phyloP scores from a whole-genome alignment of 2,113 vertebrate species.

The Thalassoma bifasciatum region DNA sequence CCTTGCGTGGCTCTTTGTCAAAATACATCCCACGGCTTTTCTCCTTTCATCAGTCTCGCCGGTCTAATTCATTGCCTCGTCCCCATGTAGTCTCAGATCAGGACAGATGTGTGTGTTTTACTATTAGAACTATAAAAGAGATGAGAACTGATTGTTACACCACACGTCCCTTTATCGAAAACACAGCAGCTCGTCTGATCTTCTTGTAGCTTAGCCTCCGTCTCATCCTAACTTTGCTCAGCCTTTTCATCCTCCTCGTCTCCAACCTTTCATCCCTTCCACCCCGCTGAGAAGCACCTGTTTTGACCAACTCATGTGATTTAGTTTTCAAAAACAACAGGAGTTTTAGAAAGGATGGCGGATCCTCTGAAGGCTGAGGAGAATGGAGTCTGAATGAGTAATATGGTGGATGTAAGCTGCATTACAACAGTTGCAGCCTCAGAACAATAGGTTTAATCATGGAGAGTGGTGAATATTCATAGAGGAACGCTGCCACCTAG shows the following conservation, averaged over 20 bases:
- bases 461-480: conserved; percentile 38
- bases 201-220: conserved; percentile 61
- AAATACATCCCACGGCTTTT: conserved; percentile 26
- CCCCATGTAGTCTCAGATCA: conserved; percentile 49
- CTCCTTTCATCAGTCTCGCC: conserved; percentile 36
- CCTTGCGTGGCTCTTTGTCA: conserved; percentile 15
- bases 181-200: conserved; percentile 59
- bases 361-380: conserved; percentile 66
- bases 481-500: conserved; percentile 76
- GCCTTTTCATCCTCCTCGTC: conserved; percentile 66
- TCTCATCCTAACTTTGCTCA: conserved; percentile 70
- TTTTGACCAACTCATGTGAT: conserved; percentile 63
- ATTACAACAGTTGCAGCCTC: conserved; percentile 67
- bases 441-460: conserved; percentile 63
- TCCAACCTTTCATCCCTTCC: conserved; percentile 66
- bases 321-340: conserved; percentile 70
- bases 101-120: conserved; percentile 58
- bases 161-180: conserved; percentile 49
- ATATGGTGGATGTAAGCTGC: conserved; percentile 72
- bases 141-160: conserved; percentile 48
- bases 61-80: conserved; percentile 54
- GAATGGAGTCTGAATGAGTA: conserved; percentile 74
- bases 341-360: conserved; percentile 60
- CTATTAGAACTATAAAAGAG: conserved; percentile 48
- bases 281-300: conserved; percentile 76